A percentile compares a stretch with the other conserved stretches of the same genome.
Evolutionary conservation across 2,113 vertebrate genomes (phyloP).

Genomic region (Vidua chalybeata): DNA sequence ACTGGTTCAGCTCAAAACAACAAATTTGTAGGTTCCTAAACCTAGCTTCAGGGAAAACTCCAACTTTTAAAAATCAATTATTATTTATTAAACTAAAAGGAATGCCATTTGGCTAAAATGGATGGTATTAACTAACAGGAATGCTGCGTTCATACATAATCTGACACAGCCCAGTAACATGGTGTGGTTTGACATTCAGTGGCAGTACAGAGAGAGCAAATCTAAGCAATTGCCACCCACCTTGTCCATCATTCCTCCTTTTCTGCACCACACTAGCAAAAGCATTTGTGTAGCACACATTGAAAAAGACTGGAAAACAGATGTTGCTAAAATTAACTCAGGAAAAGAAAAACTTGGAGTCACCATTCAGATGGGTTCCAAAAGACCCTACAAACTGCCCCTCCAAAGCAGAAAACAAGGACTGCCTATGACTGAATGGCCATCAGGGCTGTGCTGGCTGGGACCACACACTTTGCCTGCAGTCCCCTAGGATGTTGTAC

Average conservation of each 20-base stretch:
- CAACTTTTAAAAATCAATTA: neutral
- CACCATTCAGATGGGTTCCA: neutral
- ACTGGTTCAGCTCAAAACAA: neutral
- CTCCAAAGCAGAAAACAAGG: neutral
- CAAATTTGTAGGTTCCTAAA: neutral
- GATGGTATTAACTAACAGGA: neutral
- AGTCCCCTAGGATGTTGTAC: neutral
- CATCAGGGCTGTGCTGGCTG: neutral
- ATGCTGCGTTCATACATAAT: neutral
- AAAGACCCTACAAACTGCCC: neutral
- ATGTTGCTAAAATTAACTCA: conserved; percentile 29
- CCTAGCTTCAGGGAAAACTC: neutral
- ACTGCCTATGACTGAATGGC: neutral
- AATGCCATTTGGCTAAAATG: neutral
- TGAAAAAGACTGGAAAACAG: conserved; percentile 12
- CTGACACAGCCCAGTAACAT: neutral
- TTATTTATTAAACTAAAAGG: neutral
- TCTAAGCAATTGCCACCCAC: conserved; percentile 40
- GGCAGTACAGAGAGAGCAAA: neutral
- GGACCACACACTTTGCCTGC: conserved; percentile 49
- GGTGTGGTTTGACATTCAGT: neutral
- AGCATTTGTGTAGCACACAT: conserved; percentile 1
- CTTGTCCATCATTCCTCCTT: conserved; percentile 12
- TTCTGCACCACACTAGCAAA: neutral
- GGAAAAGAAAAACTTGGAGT: neutral